Conservation (phyloP, 2,888 invertebrate species). For the Frankliniella intonsa region DNA sequence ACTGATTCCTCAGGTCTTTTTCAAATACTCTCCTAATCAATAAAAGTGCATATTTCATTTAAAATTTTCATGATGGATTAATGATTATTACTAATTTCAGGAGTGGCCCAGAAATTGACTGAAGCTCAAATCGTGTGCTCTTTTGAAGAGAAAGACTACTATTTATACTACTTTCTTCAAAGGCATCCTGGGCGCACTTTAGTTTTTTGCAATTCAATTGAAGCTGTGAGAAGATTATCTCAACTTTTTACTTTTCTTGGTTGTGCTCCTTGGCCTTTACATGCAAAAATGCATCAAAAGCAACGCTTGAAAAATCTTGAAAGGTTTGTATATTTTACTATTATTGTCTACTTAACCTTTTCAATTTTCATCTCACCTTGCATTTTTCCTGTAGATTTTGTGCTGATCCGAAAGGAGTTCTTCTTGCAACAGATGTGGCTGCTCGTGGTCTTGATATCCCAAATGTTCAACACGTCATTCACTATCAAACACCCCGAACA, state of each 20-base stretch:
- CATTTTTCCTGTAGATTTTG: constrained; percentile 57
- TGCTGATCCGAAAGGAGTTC: constrained; percentile 63
- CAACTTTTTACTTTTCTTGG: constrained; percentile 46
- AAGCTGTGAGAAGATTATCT: constrained; percentile 74
- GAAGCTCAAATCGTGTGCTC: constrained; percentile 79
- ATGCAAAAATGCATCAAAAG: constrained; percentile 89
- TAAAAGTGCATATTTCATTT: constrained; percentile 9
- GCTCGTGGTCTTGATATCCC: constrained; percentile 95
- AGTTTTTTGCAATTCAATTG: constrained; percentile 91
- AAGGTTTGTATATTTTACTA: constrained; percentile 51
- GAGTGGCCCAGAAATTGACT: constrained; percentile 75
- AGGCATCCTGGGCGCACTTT: constrained; percentile 85
- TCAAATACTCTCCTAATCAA: not conserved
- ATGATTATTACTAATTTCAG: constrained; percentile 46
- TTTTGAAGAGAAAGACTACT: constrained; percentile 80
- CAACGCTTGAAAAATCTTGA: constrained; percentile 93
- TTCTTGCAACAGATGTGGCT: constrained; percentile 91
- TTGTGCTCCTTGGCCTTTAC: constrained; percentile 70
- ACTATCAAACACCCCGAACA: constrained; percentile 93
- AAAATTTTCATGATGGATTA: constrained; percentile 27
- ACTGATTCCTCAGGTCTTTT: constrained; percentile 66
- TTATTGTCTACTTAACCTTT: not conserved
- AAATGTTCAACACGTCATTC: constrained; percentile 88
- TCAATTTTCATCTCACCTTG: constrained; percentile 9
- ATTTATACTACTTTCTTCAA: constrained; percentile 83